These are phyloP conservation scores for Dasyurus viverrinus DNA, from an alignment of 2,113 vertebrate genomes.

Conservation along the genomic window DNA sequence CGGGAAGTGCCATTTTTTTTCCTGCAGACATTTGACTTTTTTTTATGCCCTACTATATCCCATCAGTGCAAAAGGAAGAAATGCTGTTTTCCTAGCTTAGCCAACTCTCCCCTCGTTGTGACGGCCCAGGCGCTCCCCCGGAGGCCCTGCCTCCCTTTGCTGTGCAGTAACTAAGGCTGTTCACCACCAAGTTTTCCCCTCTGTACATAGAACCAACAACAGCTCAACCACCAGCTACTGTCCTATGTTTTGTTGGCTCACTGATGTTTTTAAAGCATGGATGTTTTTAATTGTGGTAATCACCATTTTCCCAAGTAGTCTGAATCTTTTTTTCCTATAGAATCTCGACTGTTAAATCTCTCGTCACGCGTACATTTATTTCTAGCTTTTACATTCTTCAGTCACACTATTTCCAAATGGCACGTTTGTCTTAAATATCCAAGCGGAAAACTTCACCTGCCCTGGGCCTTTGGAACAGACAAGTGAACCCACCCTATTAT, in stretches of 20 bases:
- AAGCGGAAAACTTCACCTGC: not conserved
- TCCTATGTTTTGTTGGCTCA: not conserved
- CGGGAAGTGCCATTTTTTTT: not conserved
- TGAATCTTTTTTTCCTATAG: not conserved
- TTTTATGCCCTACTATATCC: not conserved
- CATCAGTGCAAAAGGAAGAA: not conserved
- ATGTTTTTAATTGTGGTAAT: not conserved
- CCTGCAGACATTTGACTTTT: not conserved
- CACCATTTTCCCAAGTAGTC: not conserved
- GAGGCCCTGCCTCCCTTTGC: not conserved
- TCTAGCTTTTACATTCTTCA: not conserved
- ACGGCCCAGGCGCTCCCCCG: not conserved
- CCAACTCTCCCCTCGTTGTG: not conserved
- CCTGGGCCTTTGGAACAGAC: not conserved
- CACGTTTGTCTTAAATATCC: not conserved
- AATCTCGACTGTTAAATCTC: not conserved
- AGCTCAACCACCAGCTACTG: not conserved
- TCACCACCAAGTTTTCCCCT: not conserved
- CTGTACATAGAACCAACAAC: not conserved
- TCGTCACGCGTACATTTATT: not conserved
- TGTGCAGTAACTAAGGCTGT: not conserved
- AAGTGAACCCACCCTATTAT: not conserved
- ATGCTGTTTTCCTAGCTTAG: not conserved
- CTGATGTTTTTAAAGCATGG: too few relatives aligned
- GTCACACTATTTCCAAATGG: not conserved